These are phyloP conservation scores for Habrosyne pyritoides DNA, from an alignment of 2,888 invertebrate species.

Conservation along the genomic window DNA sequence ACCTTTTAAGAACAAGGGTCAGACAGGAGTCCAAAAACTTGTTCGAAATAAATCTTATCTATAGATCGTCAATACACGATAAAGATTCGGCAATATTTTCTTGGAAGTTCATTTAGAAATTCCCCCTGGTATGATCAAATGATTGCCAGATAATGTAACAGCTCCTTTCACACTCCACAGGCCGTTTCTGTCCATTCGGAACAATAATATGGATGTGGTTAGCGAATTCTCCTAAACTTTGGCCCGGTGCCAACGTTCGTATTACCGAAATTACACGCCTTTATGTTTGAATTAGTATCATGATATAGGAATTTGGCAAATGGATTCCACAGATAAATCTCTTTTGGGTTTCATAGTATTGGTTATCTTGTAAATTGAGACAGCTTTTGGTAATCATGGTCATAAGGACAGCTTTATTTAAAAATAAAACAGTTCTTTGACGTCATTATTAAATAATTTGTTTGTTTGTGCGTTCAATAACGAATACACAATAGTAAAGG, in stretches of 20 bases:
- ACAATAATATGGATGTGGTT: not conserved
- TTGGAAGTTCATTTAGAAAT: not conserved
- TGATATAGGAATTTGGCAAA: not conserved
- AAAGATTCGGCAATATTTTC: no score
- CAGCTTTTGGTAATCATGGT: not conserved
- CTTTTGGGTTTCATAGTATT: not conserved
- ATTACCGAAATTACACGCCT: constrained; percentile 6
- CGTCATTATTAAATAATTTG: no score
- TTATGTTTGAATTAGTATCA: not conserved
- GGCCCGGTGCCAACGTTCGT: not conserved
- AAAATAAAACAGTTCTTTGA: no score
- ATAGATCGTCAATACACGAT: no score
- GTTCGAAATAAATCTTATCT: no score
- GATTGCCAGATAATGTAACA: constrained; percentile 2
- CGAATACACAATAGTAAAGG: no score
- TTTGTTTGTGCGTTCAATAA: no score
- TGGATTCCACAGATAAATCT: not conserved
- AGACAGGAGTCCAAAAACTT: no score
- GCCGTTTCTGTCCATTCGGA: not conserved
- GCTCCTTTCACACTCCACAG: not conserved
- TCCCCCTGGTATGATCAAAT: not conserved
- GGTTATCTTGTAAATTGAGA: no score
- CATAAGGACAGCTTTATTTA: no score
- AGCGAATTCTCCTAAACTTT: not conserved
- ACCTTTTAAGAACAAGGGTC: no score